Evolutionary conservation across 2,888 invertebrate genomes (phyloP).

Genomic region (Anthrax anthrax): DNA sequence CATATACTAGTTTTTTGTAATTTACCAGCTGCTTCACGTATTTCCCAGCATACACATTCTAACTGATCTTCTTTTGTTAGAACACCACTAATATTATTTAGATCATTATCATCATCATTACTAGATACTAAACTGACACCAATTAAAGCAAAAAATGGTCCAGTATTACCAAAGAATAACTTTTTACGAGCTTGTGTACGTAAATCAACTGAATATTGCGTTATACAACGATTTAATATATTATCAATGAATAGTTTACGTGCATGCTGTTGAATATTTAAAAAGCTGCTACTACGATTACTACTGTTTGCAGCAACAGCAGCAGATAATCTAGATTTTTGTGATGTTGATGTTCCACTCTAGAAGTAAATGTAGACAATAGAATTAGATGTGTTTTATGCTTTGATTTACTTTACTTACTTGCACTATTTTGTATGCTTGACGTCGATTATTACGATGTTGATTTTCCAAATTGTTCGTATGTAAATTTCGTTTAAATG

Average conservation of each 20-base stretch:
- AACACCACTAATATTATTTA: no score
- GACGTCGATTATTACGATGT: conserved; percentile 26
- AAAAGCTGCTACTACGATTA: conserved; percentile 19
- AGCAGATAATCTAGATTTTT: background rate
- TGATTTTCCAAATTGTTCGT: conserved; percentile 37
- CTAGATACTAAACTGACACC: conserved; percentile 60
- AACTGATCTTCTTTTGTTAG: conserved; percentile 62
- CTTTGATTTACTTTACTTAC: conserved; percentile 25
- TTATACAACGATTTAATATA: conserved; percentile 52
- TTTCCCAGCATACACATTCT: conserved; percentile 65
- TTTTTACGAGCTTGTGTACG: conserved; percentile 47
- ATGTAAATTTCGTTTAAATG: conserved; percentile 38
- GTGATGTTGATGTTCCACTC: background rate
- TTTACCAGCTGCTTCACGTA: conserved; percentile 40
- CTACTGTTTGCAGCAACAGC: no score
- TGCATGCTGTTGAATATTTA: conserved; percentile 46
- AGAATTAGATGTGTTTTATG: no score
- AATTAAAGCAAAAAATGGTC: conserved; percentile 58
- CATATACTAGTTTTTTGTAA: conserved; percentile 25
- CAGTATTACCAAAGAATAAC: conserved; percentile 52
- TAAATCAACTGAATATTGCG: conserved; percentile 46
- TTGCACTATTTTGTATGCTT: no score
- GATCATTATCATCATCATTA: no score
- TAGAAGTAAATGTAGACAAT: background rate
- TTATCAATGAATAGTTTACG: conserved; percentile 53